Percentiles rank a stretch among this genome's conserved stretches.
Conservation (phyloP, 2,113 vertebrate genomes). For the Strigops habroptila region DNA sequence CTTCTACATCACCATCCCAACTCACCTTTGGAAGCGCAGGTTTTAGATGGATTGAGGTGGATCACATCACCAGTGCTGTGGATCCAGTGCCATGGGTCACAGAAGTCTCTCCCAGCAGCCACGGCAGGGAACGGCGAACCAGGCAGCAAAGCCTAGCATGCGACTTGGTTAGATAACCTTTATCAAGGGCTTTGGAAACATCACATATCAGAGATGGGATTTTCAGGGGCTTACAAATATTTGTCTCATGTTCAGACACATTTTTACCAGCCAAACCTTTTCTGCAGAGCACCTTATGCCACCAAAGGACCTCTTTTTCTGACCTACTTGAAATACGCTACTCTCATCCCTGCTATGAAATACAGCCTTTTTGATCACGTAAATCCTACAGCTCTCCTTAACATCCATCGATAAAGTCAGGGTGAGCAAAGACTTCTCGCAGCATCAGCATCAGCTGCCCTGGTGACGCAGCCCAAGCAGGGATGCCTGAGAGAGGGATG, state of each 20-base stretch:
- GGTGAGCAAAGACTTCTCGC: background rate
- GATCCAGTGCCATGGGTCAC: background rate
- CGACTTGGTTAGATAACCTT: background rate
- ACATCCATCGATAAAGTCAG: background rate
- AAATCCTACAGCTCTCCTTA: background rate
- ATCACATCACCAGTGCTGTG: accelerated
- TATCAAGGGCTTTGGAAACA: accelerated
- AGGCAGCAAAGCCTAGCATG: background rate
- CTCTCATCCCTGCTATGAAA: background rate
- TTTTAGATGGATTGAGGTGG: accelerated
- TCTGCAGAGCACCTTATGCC: background rate
- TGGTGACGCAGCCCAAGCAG: accelerated
- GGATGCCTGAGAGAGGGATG: background rate
- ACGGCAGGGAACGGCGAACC: accelerated
- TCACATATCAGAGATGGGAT: background rate
- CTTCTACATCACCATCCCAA: background rate
- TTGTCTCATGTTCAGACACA: background rate
- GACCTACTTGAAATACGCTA: background rate
- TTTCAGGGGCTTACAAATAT: background rate
- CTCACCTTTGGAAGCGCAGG: background rate
- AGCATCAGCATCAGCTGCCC: background rate
- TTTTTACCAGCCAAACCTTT: background rate
- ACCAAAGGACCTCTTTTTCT: background rate
- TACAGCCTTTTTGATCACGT: background rate
- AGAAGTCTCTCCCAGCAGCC: accelerated